Evolutionary conservation across 2,113 vertebrate species (phyloP).

Genomic region (Tangachromis dhanisi): DNA sequence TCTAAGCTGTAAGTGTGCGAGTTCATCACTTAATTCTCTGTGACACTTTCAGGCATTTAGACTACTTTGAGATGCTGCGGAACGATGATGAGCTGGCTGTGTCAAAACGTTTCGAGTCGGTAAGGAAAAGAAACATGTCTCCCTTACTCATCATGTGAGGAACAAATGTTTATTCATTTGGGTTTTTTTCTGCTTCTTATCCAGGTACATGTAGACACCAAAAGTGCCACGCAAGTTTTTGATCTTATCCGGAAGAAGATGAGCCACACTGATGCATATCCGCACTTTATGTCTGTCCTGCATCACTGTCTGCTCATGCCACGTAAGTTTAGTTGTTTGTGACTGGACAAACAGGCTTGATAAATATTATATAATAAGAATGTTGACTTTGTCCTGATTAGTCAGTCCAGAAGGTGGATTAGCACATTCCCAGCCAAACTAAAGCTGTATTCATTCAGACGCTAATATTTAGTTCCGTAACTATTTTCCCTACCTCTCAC

Average conservation of each 20-base stretch:
- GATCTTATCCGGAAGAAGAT: slow-evolving; percentile 94
- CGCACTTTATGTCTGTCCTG: slow-evolving; percentile 97
- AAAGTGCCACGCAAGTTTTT: slow-evolving; percentile 96
- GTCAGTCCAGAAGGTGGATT: background rate
- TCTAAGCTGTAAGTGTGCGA: background rate
- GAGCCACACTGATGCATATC: slow-evolving; percentile 93
- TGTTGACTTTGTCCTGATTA: slow-evolving; percentile 41
- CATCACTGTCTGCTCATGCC: slow-evolving; percentile 99
- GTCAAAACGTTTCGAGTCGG: slow-evolving; percentile 94
- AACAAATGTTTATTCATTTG: background rate
- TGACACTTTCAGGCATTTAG: slow-evolving; percentile 82
- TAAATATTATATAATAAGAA: background rate
- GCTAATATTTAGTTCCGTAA: background rate
- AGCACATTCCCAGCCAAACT: slow-evolving; percentile 14
- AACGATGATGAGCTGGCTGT: slow-evolving; percentile 96
- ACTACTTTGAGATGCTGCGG: slow-evolving; percentile 98
- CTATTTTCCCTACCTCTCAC: background rate
- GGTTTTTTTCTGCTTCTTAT: fast-evolving
- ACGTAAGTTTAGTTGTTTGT: slow-evolving; percentile 76
- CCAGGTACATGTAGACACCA: slow-evolving; percentile 96
- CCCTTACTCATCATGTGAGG: background rate
- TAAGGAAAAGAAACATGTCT: slow-evolving; percentile 27
- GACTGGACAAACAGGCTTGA: background rate
- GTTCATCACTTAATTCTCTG: background rate
- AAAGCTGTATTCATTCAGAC: background rate